Conservation (phyloP, 2,113 vertebrate genomes). For the Hiodon alosoides region DNA sequence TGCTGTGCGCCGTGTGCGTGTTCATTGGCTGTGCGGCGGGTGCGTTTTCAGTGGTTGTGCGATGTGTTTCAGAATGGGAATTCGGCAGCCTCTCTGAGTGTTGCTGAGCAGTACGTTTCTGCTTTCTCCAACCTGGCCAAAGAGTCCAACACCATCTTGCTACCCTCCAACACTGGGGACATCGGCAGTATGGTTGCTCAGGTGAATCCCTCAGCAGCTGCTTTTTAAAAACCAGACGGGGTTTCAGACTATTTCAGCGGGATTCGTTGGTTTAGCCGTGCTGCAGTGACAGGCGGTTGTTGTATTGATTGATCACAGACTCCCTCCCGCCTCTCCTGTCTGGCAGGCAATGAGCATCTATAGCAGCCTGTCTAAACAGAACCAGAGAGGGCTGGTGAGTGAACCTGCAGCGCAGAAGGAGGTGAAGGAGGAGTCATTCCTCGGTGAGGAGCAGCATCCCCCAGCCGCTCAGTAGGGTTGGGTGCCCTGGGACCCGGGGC, state of each 20-base stretch:
- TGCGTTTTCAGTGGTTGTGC: not conserved
- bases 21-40: not conserved
- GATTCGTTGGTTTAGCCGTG: too few species aligned
- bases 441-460: not conserved
- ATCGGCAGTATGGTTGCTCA: slow-evolving; percentile 87
- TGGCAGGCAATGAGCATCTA: slow-evolving; percentile 64
- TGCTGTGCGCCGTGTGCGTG: too few species aligned
- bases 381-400: not conserved
- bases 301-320: not conserved
- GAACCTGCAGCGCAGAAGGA: not conserved
- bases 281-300: not conserved
- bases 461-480: not conserved
- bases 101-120: slow-evolving; percentile 87
- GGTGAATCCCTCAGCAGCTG: slow-evolving; percentile 53
- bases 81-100: slow-evolving; percentile 78
- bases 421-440: slow-evolving; percentile 8
- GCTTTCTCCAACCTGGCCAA: slow-evolving; percentile 95
- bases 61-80: slow-evolving; percentile 71
- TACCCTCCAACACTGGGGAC: slow-evolving; percentile 80
- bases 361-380: slow-evolving; percentile 43
- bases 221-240: not conserved
- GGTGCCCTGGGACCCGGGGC: not conserved
- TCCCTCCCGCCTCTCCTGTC: not conserved
- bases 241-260: too few species aligned
- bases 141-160: slow-evolving; percentile 85